Conservation (phyloP, 2,888 invertebrate genomes). For the Spicauda simplicius region DNA sequence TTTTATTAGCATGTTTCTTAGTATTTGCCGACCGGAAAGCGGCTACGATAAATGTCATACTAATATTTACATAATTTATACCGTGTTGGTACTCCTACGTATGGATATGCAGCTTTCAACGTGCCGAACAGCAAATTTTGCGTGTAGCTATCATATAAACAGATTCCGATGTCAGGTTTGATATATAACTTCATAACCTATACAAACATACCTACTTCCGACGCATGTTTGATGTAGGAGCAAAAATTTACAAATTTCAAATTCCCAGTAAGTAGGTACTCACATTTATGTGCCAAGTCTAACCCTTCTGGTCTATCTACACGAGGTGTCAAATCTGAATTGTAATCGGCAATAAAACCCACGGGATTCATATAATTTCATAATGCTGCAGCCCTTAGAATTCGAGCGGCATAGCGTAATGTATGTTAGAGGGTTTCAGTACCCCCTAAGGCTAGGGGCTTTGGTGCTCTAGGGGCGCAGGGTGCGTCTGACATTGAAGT, state of each 20-base stretch:
- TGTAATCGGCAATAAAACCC: conserved; percentile 76
- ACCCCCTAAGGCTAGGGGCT: conserved; percentile 63
- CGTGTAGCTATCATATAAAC: conserved; percentile 24
- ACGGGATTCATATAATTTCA: conserved; percentile 81
- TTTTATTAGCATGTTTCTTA: conserved; percentile 58
- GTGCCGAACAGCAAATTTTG: conserved; percentile 26
- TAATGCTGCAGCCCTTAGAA: conserved; percentile 69
- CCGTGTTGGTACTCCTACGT: conserved; percentile 28
- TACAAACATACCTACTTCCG: neutral
- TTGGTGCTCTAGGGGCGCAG: conserved; percentile 73
- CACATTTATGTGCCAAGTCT: neutral
- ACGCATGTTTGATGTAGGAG: too few species aligned
- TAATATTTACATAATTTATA: conserved; percentile 64
- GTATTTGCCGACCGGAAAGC: conserved; percentile 62
- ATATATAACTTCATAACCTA: conserved; percentile 41
- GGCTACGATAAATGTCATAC: conserved; percentile 59
- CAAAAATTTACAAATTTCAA: too few species aligned
- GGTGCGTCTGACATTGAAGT: conserved; percentile 86
- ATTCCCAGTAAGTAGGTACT: neutral
- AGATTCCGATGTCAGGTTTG: conserved; percentile 24
- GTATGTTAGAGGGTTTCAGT: conserved; percentile 73
- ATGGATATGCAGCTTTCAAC: conserved; percentile 19
- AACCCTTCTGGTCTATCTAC: conserved; percentile 39
- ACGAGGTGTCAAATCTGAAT: conserved; percentile 71
- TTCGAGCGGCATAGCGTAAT: conserved; percentile 78